Base-by-base conservation (phyloP, 2,888 invertebrate genomes). In the Caenorhabditis macrosperma region DNA sequence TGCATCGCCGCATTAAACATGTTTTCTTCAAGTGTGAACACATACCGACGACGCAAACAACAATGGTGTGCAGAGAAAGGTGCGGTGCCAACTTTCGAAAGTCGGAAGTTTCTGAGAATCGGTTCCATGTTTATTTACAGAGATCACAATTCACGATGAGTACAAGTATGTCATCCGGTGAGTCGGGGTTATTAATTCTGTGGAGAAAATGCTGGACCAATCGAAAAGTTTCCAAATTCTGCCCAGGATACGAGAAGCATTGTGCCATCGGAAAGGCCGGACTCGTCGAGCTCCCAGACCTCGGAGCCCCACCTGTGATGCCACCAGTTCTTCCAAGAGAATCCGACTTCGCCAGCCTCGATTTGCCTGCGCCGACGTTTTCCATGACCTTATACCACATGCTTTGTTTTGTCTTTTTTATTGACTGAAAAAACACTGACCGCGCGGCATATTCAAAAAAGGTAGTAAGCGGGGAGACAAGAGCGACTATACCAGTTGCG, bases 191-290 rank as follows among this genome's bases (percentile, higher is more conserved):
- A n/a, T n/a, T n/a, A n/a, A n/a, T 87, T 80, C 81, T 87, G 87
- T 61, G 61, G 52, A 41, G 77, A 79, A n/a, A 61, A 82, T 17
- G 79, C 60, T n/a, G 52, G 55, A 30, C 80, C 78, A 59, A 64
- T 84, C 48, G 82, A 67, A 88, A 88, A 66, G 78, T 88, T 28
- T 71, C 82, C 78, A 85, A 86, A 75, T 88, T 88, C 84, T 88
- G 88, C 76, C 87, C 88, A 59, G 85, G 80, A 15, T 88, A 81
- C 84, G 86, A 87, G 68, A 86, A 86, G 77, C 83, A 85, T 75
- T 87, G 87, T 46, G 71, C 82, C 44, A 77, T 77, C 30, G 76
- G 79, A 75, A 82, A 82, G 76, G 77, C 68, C 24, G 77, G 78
- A 64, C 28, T 63, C 64, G 61, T 63, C 59, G 77, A 72, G 33